Base-by-base conservation (phyloP, 2,797 vertebrate species). In the Pseudomugil gertrudae region DNA sequence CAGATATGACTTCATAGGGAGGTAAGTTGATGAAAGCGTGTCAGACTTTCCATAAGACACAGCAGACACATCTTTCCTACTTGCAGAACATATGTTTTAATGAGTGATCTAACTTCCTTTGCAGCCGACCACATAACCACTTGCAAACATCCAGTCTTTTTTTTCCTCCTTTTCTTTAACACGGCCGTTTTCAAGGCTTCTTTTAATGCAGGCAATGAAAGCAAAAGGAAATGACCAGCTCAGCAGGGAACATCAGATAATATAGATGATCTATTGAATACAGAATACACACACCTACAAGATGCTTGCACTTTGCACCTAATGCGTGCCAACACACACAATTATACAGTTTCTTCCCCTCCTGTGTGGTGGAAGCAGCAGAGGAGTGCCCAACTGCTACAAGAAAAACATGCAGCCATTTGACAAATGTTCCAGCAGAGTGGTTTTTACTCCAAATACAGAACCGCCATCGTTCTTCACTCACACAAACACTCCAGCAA, bases 11-110 rank as follows among this genome's bases (percentile, higher is more conserved):
- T 81, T 86, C 78, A 70, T 43, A 26, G 33, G 60, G 63, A 59
- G 70, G 77, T 1, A 84, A 76, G 76, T 63, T 30, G 32, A 78
- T 64, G 81, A 72, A 59, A 69, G 70, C 32, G 19, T 82, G 79
- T 88, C 78, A 84, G 78, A 84, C 76, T 90, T 88, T 88, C 80
- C 76, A 82, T 78, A 79, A 68, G 63, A 63, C 59, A 57, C 51
- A 63, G 35, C 45, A 59, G 23, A 56, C 48, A 30, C 45, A 52
- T 48, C n/a, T 64, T 73, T 73, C 35, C 69, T 13, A 19, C 47
- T 70, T 43, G 19, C 5, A 21, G 3, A 59, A 47, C 33, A 74
- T 69, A 57, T 23, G 29, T 61, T 69, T 76, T 66, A 67, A 67
- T 57, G 53, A 36, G 68, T 3, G 9, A 59, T 35, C 32, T 26